Base-by-base conservation (phyloP, 2,797 vertebrate species). In the Phalanger gymnotis region DNA sequence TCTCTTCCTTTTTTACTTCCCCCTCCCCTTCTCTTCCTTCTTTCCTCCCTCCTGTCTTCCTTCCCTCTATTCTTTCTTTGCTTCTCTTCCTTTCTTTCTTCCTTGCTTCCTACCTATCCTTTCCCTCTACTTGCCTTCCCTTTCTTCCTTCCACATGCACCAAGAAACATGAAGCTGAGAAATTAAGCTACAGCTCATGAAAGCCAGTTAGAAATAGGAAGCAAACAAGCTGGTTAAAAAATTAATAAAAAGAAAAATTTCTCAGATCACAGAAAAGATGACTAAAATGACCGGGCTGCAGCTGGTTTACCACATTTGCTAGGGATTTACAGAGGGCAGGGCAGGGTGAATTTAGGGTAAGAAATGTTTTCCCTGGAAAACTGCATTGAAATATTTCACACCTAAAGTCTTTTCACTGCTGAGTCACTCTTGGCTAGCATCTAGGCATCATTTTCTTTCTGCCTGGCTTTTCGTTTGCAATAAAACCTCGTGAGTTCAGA, bases 1-100 rank as follows among this genome's bases (percentile, higher is more conserved):
- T 93, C 0, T 1, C 19, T 90, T 30, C 25, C 2, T 52, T 53
- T 5, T 22, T 30, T 14, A 3, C 4, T 13, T 14, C 1, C 13
- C 31, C 27, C n/a, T 28, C 11, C 11, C n/a, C 52, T 25, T 31
- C 11, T 16, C 52, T 25, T 31, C 4, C 5, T 27, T 10, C 52
- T 9, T 2, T 1, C 28, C 27, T 10, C 27, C 5, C 0, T 30
- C 30, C 40, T 19, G 2, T 52, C 27, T 53, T 31, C 87, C 47
- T n/a, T 66, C 5, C 34, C 10, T 61, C 31, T 14, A 34, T 34
- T 6, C 31, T 34, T n/a, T 14, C 1, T n/a, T 40, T 10, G 4
- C 13, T 40, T 22, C n/a, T n/a, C 14, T 89, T 31, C 81, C 40
- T 51, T 28, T 22, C 40, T 51, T 58, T 14, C 13, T n/a, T n/a